These are phyloP conservation scores for Podabrus alpinus DNA, from an alignment of 2,888 invertebrate genomes.

Conservation along the genomic window DNA sequence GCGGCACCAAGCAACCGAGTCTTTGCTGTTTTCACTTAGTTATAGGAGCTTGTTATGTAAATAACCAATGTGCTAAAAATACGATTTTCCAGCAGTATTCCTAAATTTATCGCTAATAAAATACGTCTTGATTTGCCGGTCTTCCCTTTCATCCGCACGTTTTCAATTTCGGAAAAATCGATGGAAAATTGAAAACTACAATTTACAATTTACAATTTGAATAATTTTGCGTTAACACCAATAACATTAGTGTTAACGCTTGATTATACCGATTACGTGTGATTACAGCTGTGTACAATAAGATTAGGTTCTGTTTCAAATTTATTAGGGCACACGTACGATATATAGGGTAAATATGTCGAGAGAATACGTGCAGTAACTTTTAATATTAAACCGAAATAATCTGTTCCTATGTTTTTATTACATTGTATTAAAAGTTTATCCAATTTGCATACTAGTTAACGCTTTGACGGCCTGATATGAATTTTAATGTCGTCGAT, in stretches of 20 bases:
- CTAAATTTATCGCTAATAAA: background rate
- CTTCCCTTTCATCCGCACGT: background rate
- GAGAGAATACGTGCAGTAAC: background rate
- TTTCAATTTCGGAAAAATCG: conserved; percentile 8
- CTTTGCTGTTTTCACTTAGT: conserved; percentile 26
- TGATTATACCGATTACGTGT: conserved; percentile 12
- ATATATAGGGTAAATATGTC: background rate
- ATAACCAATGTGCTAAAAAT: conserved; percentile 20
- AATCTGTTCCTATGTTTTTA: conserved; percentile 20
- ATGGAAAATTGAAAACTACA: conserved; percentile 5
- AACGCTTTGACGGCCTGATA: conserved; percentile 25
- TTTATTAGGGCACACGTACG: conserved; percentile 1
- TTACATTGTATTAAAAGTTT: conserved; percentile 25
- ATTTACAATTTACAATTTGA: background rate
- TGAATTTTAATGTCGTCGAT: conserved; percentile 27
- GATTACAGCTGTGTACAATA: conserved; percentile 14
- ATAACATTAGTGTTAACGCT: conserved; percentile 7
- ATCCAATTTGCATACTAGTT: conserved; percentile 29
- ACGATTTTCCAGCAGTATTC: conserved; percentile 5
- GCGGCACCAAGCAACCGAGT: conserved; percentile 27
- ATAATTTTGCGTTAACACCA: conserved; percentile 7
- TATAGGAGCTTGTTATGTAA: conserved; percentile 29
- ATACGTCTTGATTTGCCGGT: background rate
- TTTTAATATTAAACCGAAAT: conserved; percentile 9
- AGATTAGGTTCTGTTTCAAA: conserved; percentile 7